Evolutionary conservation across 2,888 invertebrate species (phyloP), one percentile per base, ranked within the genome.

Genomic region (Allygus modestus): DNA sequence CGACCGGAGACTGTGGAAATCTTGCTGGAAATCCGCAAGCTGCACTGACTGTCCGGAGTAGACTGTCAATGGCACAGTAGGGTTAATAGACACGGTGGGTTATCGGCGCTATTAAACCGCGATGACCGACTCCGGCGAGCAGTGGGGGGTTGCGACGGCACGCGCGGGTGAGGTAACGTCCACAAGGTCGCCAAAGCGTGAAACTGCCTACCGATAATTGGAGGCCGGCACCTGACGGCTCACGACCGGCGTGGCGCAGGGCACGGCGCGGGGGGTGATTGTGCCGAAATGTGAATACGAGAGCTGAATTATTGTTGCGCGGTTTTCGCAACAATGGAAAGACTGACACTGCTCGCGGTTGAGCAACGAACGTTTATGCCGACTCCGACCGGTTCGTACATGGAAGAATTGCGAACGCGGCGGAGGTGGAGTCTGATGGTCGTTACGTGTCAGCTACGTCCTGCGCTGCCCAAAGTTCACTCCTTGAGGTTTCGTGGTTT

Each of bases 241-340:
- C 51, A 51, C 51, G 51, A 51, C 58, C 5, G 17, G 12, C 46
- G 12, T 7, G 7, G 11, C 37, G 37, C 4, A 4, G 4, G 37
- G 11, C 37, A 37, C 11, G 37, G 51, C 51, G n/a, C n/a, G 51
- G 51, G 7, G 51, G 2, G 51, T 5, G 15, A 31, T 65, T 65
- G 65, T 65, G 65, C 65, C 65, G 65, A 65, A 65, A 65, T 65
- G 65, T 65, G 65, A 65, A 65, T 65, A 65, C 65, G 65, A 65
- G 65, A 65, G 65, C 4, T 65, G 65, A 65, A 65, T 65, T 65
- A 65, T 65, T 65, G 65, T 31, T 65, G 65, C 28, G 65, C 65
- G 28, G 65, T 65, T 65, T 65, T 65, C 65, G 65, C 65, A 65
- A 65, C 65, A 65, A 65, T 65, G 65, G 65, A 65, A 65, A 65